Evolutionary conservation across 2,888 invertebrate genomes (phyloP).

Genomic region (Adelphocoris suturalis): DNA sequence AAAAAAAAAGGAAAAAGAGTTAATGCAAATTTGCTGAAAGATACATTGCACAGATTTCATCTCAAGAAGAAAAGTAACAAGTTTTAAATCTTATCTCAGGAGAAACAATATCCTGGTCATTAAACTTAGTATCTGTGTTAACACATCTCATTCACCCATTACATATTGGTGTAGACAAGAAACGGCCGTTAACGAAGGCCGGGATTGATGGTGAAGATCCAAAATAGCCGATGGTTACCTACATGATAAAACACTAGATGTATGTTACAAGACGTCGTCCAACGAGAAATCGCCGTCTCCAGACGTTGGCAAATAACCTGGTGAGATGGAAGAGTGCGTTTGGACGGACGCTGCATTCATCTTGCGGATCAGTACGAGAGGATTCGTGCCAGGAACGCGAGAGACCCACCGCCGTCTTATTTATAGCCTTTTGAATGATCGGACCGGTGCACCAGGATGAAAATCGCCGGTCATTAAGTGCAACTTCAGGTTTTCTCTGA

Average conservation of each 20-base stretch:
- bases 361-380: constrained; percentile 31
- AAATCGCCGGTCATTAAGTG: constrained; percentile 46
- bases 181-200: constrained; percentile 39
- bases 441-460: constrained; percentile 55
- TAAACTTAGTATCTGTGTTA: too few relatives aligned
- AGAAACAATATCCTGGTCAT: too few relatives aligned
- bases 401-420: constrained; percentile 33
- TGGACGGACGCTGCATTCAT: constrained; percentile 49
- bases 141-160: background rate
- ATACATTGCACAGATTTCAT: too few relatives aligned
- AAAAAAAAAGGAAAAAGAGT: too few relatives aligned
- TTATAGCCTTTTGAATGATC: constrained; percentile 68
- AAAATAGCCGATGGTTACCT: background rate
- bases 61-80: too few relatives aligned
- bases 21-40: too few relatives aligned
- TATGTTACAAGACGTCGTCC: constrained; percentile 42
- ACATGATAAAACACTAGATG: constrained; percentile 26
- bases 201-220: background rate
- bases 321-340: constrained; percentile 50
- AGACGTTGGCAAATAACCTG: constrained; percentile 43
- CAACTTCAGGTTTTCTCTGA: constrained; percentile 4
- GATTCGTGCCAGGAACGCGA: background rate
- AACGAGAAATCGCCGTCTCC: background rate
- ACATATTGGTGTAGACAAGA: background rate
- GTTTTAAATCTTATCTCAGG: too few relatives aligned